Percentiles rank a stretch among this genome's conserved stretches.
Evolutionary conservation across 1,140 invertebrate genomes (phyloP).

Genomic region (Heliconius himera): DNA sequence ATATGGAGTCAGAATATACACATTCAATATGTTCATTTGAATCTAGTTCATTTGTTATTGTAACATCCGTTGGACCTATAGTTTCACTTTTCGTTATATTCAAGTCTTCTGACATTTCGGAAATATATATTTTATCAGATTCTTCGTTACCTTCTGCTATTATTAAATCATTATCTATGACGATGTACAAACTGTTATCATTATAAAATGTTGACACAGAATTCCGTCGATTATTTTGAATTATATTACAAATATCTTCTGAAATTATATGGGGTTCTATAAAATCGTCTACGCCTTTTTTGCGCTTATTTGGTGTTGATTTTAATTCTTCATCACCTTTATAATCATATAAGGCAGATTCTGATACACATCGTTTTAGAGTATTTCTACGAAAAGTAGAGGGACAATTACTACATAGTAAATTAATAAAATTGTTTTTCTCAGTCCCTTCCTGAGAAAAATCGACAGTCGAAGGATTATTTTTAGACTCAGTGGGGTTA

Average conservation of each 20-base stretch:
- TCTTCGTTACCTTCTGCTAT: constrained; percentile 61
- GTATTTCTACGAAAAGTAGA: constrained; percentile 20
- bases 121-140: constrained; percentile 56
- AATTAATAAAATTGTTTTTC: constrained; percentile 5
- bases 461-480: neutral
- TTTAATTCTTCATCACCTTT: constrained; percentile 39
- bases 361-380: constrained; percentile 69
- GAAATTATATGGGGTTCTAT: constrained; percentile 48
- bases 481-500: neutral
- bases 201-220: constrained; percentile 67
- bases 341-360: constrained; percentile 59
- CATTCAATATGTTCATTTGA: constrained; percentile 19
- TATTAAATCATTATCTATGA: constrained; percentile 69
- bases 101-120: constrained; percentile 51
- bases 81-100: constrained; percentile 35
- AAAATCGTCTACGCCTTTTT: constrained; percentile 46
- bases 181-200: constrained; percentile 69
- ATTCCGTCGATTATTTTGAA: constrained; percentile 66
- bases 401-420: neutral
- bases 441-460: neutral
- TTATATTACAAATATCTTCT: constrained; percentile 56
- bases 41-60: constrained; percentile 9
- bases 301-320: constrained; percentile 50
- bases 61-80: neutral
- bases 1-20: constrained; percentile 39